Conservation (phyloP, 2,888 invertebrate species). For the Acrobasis repandana region DNA sequence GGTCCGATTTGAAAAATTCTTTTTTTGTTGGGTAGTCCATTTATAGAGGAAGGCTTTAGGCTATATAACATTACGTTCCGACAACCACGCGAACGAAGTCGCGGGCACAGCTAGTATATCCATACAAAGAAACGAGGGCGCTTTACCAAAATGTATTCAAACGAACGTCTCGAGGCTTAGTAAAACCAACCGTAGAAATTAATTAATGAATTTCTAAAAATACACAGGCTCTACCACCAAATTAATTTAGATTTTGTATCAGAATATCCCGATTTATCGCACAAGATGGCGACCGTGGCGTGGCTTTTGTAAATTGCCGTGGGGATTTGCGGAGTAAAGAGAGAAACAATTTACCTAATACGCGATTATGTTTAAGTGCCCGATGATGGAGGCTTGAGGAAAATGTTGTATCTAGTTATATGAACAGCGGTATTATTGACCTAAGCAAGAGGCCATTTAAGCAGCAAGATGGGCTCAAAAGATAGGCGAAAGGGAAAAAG, state of each 20-base stretch:
- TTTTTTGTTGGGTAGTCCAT: too few relatives aligned
- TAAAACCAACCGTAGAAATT: background rate
- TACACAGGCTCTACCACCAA: background rate
- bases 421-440: too few relatives aligned
- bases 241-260: slow-evolving; percentile 7
- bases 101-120: too few relatives aligned
- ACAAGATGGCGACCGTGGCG: slow-evolving; percentile 2
- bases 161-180: background rate
- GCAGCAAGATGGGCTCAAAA: too few relatives aligned
- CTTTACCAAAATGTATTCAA: too few relatives aligned
- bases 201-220: background rate
- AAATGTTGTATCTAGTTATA: background rate
- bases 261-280: slow-evolving; percentile 10
- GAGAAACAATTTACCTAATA: slow-evolving; percentile 16
- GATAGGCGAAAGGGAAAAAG: too few relatives aligned
- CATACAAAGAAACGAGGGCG: too few relatives aligned
- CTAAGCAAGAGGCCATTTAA: too few relatives aligned
- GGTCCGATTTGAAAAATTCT: too few relatives aligned
- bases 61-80: too few relatives aligned
- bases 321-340: slow-evolving; percentile 11
- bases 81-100: too few relatives aligned
- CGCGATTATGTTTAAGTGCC: slow-evolving; percentile 10
- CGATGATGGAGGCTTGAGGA: background rate
- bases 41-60: too few relatives aligned
- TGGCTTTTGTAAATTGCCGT: background rate